Evolutionary conservation across 1,140 invertebrate genomes (phyloP), one percentile per base, ranked within the genome.

Genomic region (Aradophagus sp.): DNA sequence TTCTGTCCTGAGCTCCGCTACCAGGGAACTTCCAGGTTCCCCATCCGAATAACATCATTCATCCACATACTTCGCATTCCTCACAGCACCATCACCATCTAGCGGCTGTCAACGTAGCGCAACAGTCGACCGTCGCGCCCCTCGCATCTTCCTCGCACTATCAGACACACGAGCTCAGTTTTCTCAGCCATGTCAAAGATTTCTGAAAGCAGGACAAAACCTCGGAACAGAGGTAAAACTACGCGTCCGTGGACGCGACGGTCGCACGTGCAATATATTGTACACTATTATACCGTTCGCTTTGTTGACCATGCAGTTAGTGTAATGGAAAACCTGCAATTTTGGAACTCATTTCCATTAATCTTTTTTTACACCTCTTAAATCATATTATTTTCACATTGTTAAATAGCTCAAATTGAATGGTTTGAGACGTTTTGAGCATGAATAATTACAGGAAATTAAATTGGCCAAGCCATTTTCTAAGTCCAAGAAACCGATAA

Each of bases 1-100:
- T 85, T 72, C 77, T 86, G 63, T 86, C 84, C 84, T 86, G 84
- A 86, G 84, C 83, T 81, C 83, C 84, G 83, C 83, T 84, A 84
- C 81, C 84, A 67, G 84, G 84, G 84, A 86, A 84, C 82, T 86
- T 86, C 15, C 84, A 86, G 48, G 84, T 86, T 86, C 81, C 84
- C 84, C 80, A 84, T 56, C 79, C 83, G 2, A 85, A 83, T 35
- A 85, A 82, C 42, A 75, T 86, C 48, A 78, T 85, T 61, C 83
- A 85, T 32, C 75, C 80, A n/a, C 83, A 84, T 52, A 77, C 70
- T 38, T 73, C 78, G 45, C 82, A 84, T 73, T 77, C 79, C 48
- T 72, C 79, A 29, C 48, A 77, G 2, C 76, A 80, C 42, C 81
- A 81, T 50, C 78, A 78, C 45, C 77, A 84, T 39, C 52, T 80